These are phyloP conservation scores for Volucella zonaria DNA, from an alignment of 2,888 invertebrate genomes.

Conservation along the genomic window DNA sequence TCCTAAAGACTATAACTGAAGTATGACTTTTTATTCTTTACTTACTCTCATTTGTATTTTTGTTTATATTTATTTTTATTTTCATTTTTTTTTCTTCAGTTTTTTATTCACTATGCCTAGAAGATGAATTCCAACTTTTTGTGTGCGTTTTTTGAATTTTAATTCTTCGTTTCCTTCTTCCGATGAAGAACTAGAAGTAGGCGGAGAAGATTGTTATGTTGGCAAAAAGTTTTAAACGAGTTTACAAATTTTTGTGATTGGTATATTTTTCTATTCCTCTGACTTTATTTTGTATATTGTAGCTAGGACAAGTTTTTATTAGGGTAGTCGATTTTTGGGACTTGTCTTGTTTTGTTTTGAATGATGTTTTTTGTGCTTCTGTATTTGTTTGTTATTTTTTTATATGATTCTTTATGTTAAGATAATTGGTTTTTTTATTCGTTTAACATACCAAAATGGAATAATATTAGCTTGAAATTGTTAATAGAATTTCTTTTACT, in stretches of 20 bases:
- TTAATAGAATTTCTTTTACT: too few relatives aligned
- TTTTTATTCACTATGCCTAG: not conserved
- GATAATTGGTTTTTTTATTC: conserved; percentile 53
- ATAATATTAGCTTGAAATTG: not conserved
- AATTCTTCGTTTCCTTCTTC: conserved; percentile 38
- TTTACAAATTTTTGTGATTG: conserved; percentile 56
- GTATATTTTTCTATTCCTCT: conserved; percentile 27
- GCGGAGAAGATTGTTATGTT: not conserved
- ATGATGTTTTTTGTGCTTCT: not conserved
- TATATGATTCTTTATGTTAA: conserved; percentile 45
- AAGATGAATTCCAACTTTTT: conserved; percentile 36
- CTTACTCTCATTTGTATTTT: conserved; percentile 1
- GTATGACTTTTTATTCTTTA: too few relatives aligned
- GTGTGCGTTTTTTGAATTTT: conserved; percentile 11
- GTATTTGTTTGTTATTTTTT: conserved; percentile 6
- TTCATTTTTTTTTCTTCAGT: conserved; percentile 21
- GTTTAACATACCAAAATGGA: conserved; percentile 29
- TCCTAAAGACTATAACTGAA: too few relatives aligned
- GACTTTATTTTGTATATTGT: not conserved
- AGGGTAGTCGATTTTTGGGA: conserved; percentile 17
- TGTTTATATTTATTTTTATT: conserved; percentile 10
- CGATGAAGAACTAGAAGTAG: not conserved
- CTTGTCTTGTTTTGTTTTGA: conserved; percentile 21
- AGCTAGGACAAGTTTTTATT: not conserved
- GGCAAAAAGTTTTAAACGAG: conserved; percentile 62